A percentile compares a stretch with the other conserved stretches of the same genome.
Conservation (phyloP, 2,113 vertebrate species). For the Pachycephala philippinensis region DNA sequence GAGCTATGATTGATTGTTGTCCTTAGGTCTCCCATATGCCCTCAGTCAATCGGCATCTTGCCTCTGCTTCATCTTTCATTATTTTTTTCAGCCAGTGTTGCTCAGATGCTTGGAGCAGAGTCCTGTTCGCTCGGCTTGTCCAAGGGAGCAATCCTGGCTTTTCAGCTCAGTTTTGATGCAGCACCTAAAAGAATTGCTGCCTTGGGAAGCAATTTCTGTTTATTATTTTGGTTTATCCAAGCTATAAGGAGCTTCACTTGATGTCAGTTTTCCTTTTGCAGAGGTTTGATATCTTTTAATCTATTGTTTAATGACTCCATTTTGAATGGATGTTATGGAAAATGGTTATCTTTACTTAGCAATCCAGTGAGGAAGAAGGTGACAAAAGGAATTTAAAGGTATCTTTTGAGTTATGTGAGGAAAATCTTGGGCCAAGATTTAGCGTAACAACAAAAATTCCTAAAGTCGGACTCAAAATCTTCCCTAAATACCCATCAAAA, state of each 20-base stretch:
- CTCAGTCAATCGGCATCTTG: conserved; percentile 10
- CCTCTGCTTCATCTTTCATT: not conserved
- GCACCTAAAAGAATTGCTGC: not conserved
- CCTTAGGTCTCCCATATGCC: conserved; percentile 12
- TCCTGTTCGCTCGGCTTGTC: fast-evolving
- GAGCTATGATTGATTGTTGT: not conserved
- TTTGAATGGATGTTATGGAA: not conserved
- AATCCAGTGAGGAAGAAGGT: not conserved
- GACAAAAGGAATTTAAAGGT: not conserved
- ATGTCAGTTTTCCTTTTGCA: not conserved
- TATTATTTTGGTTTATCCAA: not conserved
- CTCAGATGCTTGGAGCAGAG: not conserved
- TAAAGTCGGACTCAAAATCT: not conserved
- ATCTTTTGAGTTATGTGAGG: not conserved
- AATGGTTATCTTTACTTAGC: not conserved
- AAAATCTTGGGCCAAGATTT: not conserved
- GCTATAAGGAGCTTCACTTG: not conserved
- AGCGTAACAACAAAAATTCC: not conserved
- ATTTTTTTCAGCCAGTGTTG: not conserved
- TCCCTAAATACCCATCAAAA: not conserved
- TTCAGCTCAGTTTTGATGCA: not conserved
- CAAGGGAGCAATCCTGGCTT: not conserved
- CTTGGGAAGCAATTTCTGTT: not conserved
- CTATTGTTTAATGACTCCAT: not conserved
- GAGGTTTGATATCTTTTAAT: not conserved